Percentiles rank a stretch among this genome's conserved stretches.
Conservation (phyloP, 2,888 invertebrate genomes). For the Branchellion lobata region DNA sequence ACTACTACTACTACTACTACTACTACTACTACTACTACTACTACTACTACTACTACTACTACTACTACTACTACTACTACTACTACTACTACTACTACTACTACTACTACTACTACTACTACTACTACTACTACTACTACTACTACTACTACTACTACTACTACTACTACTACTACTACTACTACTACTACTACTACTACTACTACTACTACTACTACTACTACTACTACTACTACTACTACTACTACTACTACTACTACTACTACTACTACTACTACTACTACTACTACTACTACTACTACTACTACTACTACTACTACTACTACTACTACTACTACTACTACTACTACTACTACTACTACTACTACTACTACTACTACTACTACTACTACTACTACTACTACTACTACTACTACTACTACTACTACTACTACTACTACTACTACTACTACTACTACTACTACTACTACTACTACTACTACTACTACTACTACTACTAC, state of each 20-base stretch:
- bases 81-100: constrained; percentile 46
- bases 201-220: too few relatives aligned
- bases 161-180: constrained; percentile 45
- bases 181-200: constrained; percentile 46
- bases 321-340: too few relatives aligned
- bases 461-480: too few relatives aligned
- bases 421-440: constrained; percentile 45
- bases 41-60: too few relatives aligned
- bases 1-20: too few relatives aligned
- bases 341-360: too few relatives aligned
- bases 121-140: constrained; percentile 46
- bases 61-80: constrained; percentile 39
- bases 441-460: too few relatives aligned
- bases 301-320: too few relatives aligned
- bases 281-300: constrained; percentile 46
- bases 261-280: constrained; percentile 46
- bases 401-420: constrained; percentile 45
- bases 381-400: constrained; percentile 40
- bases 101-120: constrained; percentile 46
- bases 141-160: constrained; percentile 42
- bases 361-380: too few relatives aligned
- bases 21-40: too few relatives aligned
- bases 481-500: too few relatives aligned
- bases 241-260: constrained; percentile 46
- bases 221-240: constrained; percentile 45